phyloP scores from a whole-genome alignment of 2,888 invertebrate genomes.

The Nemoura dubitans region DNA sequence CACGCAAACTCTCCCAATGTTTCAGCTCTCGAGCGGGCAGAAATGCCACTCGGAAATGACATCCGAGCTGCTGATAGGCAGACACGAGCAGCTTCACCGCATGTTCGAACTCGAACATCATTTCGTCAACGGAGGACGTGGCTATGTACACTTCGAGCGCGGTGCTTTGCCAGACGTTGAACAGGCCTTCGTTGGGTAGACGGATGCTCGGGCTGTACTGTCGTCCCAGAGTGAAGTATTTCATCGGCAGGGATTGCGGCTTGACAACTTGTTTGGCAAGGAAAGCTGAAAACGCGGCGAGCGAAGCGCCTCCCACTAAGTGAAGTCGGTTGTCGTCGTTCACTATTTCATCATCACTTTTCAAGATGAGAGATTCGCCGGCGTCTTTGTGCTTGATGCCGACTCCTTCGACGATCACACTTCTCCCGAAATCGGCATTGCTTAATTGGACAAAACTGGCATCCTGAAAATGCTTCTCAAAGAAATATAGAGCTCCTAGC shows the following conservation, averaged over 20 bases:
- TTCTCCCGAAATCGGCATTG: conserved; percentile 81
- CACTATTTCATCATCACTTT: conserved; percentile 63
- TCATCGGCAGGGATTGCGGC: conserved; percentile 71
- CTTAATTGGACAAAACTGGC: conserved; percentile 71
- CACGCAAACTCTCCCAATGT: conserved; percentile 72
- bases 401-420: conserved; percentile 78
- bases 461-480: conserved; percentile 61
- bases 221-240: conserved; percentile 75
- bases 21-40: conserved; percentile 70
- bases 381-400: conserved; percentile 68
- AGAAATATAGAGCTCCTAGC: conserved; percentile 67
- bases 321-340: conserved; percentile 67
- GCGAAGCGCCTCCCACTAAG: conserved; percentile 78
- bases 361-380: conserved; percentile 67
- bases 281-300: conserved; percentile 78
- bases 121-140: conserved; percentile 62
- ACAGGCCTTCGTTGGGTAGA: conserved; percentile 63
- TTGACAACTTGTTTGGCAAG: conserved; percentile 74
- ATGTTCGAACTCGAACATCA: conserved; percentile 66
- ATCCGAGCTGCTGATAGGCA: conserved; percentile 72
- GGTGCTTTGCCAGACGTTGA: conserved; percentile 75
- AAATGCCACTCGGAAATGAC: conserved; percentile 73
- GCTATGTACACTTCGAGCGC: conserved; percentile 72
- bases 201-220: conserved; percentile 67
- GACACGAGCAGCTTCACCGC: conserved; percentile 64